Evolutionary conservation across 1,140 invertebrate species (phyloP), one percentile per base, ranked within the genome.

Genomic region (Adelges cooleyi): DNA sequence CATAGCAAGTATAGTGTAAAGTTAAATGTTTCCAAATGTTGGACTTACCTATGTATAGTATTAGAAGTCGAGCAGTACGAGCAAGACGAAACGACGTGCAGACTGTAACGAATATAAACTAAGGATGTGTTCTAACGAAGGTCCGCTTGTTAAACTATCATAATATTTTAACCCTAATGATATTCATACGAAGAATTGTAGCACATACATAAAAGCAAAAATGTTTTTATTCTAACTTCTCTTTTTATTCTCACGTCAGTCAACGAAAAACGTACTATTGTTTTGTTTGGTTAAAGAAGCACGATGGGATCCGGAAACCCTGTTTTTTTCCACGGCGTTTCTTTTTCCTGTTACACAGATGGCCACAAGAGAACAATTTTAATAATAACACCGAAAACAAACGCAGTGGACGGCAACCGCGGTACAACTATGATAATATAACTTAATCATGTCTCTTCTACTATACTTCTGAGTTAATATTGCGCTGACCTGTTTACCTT

Each of bases 251-350:
- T 48, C 56, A 62, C 56, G 25, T 11, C 25, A 20, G 9, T 33
- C n/a, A 2, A 48, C 56, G 11, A 33, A 62, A 62, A 62, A 48
- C 1, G 11, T 25, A 46, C 56, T 20, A 62, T 62, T 62, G 56
- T 62, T 62, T 44, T 6, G 13, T 6, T 46, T 33, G 11, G 11
- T 27, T 17, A 20, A 62, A 17, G 18, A 25, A 13, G 8, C 11
- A 15, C n/a, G 38, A 48, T 46, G 56, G 42, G 56, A 46, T 48
- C 56, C 56, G 56, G 56, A 62, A 62, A 62, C 27, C 27, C 17
- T 62, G 5, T 48, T 33, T 27, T 44, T 62, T 62, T 44, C 40
- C 42, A 48, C 42, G 25, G 5, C 10, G 25, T 13, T 13, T 17
- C 27, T 62, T 48, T 56, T 59, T n/a, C 48, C 48, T 27, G 38